phyloP scores from a whole-genome alignment of 1,140 invertebrate genomes.

The Heliothis subflexa region DNA sequence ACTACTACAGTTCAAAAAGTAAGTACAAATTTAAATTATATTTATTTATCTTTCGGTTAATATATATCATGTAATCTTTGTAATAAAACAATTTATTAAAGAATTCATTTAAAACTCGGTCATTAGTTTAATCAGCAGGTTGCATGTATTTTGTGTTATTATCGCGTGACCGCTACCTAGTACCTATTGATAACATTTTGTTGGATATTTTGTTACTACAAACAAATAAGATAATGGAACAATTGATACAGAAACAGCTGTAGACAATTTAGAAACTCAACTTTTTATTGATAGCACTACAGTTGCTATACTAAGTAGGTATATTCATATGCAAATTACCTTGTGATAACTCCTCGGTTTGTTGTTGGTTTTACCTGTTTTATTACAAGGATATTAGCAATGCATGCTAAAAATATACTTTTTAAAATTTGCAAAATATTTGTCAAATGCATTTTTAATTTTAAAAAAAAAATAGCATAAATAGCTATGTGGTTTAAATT shows the following conservation, averaged over 20 bases:
- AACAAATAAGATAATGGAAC: neutral
- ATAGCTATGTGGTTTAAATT: too few species aligned
- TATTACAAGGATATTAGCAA: too few species aligned
- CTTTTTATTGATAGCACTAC: too few species aligned
- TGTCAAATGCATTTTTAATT: too few species aligned
- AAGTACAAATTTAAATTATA: conserved; percentile 57
- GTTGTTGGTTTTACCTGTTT: neutral
- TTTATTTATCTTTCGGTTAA: neutral
- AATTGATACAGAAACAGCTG: neutral
- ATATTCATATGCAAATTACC: neutral
- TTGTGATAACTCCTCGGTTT: neutral
- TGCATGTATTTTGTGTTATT: conserved; percentile 4
- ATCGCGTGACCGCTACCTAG: conserved; percentile 18
- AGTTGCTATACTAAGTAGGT: too few species aligned
- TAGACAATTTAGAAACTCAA: too few species aligned
- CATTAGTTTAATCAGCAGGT: neutral
- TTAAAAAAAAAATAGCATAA: too few species aligned
- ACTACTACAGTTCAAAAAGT: conserved; percentile 76
- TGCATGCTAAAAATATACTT: too few species aligned
- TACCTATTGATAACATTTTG: conserved; percentile 13
- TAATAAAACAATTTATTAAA: neutral
- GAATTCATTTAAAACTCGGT: neutral
- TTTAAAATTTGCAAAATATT: too few species aligned
- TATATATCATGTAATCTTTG: neutral
- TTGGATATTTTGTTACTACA: neutral